These are phyloP conservation scores for Eublepharis macularius DNA, from an alignment of 2,113 vertebrate species.

Conservation along the genomic window DNA sequence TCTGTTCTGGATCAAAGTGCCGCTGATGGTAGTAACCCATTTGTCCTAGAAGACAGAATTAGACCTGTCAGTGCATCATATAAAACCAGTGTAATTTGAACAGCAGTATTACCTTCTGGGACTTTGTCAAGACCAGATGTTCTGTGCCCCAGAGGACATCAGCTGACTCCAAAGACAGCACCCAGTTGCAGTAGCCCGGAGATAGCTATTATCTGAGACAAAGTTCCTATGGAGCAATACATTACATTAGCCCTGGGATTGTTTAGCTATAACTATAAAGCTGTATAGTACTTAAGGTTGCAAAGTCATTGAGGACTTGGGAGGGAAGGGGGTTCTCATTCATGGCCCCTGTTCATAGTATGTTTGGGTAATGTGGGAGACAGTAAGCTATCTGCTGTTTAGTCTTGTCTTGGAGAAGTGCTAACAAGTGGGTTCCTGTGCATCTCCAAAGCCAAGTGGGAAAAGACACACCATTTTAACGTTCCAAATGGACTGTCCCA, in stretches of 20 bases:
- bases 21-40: neutral
- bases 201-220: neutral
- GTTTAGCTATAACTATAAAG: no score
- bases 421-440: neutral
- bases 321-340: no score
- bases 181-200: neutral
- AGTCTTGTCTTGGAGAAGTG: neutral
- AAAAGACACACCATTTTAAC: no score
- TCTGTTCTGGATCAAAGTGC: neutral
- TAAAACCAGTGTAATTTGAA: neutral
- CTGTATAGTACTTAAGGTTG: no score
- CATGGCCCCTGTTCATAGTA: no score
- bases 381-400: neutral
- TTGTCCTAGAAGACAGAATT: neutral
- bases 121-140: neutral
- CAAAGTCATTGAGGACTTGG: no score
- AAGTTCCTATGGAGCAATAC: no score
- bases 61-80: neutral
- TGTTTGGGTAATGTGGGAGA: no score
- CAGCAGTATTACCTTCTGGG: neutral
- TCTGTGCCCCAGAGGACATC: neutral
- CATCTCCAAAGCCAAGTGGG: neutral
- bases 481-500: no score
- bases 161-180: neutral
- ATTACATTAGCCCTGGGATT: no score